These are phyloP conservation scores for Vidua macroura DNA, from an alignment of 2,113 vertebrate genomes.

Conservation along the genomic window DNA sequence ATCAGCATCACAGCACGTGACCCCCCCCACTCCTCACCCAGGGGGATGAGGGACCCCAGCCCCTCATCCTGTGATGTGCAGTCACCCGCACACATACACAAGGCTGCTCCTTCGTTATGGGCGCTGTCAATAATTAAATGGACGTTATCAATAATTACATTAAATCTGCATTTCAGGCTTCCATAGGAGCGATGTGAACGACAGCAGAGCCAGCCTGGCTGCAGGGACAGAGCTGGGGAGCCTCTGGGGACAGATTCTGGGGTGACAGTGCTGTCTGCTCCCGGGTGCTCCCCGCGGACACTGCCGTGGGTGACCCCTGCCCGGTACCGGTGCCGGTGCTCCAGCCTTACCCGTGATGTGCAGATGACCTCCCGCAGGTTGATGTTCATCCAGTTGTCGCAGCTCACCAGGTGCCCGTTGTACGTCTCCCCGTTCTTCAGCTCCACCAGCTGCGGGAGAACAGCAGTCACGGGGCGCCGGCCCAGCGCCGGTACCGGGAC, in stretches of 20 bases:
- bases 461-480: not conserved
- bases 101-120: fast-evolving
- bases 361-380: constrained; percentile 97
- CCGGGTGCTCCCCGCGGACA: not conserved
- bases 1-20: fast-evolving
- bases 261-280: not conserved
- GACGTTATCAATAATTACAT: fast-evolving
- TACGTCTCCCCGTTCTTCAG: constrained; percentile 97
- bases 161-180: too few species aligned
- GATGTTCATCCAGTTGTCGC: constrained; percentile 99
- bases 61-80: not conserved
- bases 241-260: fast-evolving
- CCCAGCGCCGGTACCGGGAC: not conserved
- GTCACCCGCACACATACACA: fast-evolving
- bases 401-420: constrained; percentile 97
- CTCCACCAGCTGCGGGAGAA: constrained; percentile 85
- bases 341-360: constrained; percentile 85
- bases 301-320: not conserved
- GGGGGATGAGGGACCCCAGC: not conserved
- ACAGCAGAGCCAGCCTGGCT: fast-evolving
- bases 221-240: fast-evolving
- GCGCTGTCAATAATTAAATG: fast-evolving
- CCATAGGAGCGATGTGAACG: fast-evolving
- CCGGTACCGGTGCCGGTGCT: not conserved
- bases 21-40: not conserved